These are phyloP conservation scores for Pelmatolapia mariae DNA, from an alignment of 2,113 vertebrate species.

Conservation along the genomic window DNA sequence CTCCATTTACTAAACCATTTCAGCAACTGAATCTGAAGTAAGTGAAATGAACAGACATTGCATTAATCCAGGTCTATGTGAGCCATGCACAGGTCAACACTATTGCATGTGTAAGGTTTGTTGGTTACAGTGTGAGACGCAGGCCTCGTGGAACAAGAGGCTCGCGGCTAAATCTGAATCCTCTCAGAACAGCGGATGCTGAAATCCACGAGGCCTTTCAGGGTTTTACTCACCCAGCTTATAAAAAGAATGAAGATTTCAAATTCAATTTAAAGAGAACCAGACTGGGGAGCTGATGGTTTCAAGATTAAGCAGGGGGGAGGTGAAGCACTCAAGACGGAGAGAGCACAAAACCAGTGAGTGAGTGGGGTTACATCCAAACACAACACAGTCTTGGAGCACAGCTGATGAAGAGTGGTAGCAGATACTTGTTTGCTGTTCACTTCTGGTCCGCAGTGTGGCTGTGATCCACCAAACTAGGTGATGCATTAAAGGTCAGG, in stretches of 20 bases:
- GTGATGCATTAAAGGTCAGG: conserved; percentile 1
- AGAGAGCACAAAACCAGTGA: conserved; percentile 29
- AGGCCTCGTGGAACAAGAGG: neutral
- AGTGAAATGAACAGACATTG: neutral
- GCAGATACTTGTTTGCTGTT: conserved; percentile 35
- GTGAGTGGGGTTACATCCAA: conserved; percentile 26
- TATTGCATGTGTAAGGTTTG: neutral
- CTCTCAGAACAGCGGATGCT: neutral
- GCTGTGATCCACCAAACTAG: neutral
- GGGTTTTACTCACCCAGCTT: conserved; percentile 1
- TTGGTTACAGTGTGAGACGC: neutral
- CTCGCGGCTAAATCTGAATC: neutral
- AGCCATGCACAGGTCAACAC: neutral
- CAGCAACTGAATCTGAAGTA: neutral
- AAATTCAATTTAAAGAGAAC: conserved; percentile 38
- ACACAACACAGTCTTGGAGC: conserved; percentile 37
- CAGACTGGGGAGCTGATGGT: conserved; percentile 41
- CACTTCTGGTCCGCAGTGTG: conserved; percentile 6
- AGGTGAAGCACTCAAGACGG: conserved; percentile 9
- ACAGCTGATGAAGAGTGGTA: conserved; percentile 10
- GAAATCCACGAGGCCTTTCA: neutral
- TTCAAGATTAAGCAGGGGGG: conserved; percentile 36
- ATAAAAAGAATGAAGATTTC: conserved; percentile 27
- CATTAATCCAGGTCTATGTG: neutral
- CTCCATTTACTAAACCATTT: neutral